Base-by-base conservation (phyloP, 2,113 vertebrate genomes). In the Perca fluviatilis region DNA sequence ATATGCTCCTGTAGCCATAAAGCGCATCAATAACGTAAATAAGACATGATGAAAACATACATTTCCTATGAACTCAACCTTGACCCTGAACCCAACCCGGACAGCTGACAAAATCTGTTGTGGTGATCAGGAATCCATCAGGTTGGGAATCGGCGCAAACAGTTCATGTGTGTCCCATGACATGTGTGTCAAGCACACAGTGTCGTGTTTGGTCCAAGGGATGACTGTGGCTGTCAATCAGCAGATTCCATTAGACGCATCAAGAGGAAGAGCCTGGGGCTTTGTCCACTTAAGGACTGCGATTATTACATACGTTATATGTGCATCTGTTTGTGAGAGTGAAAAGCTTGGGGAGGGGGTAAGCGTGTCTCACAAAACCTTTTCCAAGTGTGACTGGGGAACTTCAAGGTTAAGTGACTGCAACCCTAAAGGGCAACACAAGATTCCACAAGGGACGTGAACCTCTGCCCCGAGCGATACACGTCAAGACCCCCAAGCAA, bases 341-440 rank as follows among this genome's bases (percentile, higher is more conserved):
- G 46, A 68, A 62, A 53, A 30, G 66, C 76, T 23, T 5, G 25
- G 27, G 33, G 56, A 25, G 27, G 30, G 33, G 51, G 50, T 36
- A n/a, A 82, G 74, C 15, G 58, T 46, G 69, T 64, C 57, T 82
- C 77, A 76, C 64, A 46, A 85, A 90, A 68, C 64, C 66, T 86
- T 80, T 86, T 86, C 51, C 30, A 54, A 79, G 88, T 86, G 69
- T 75, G 82, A 90, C 74, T 8, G 11, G 64, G 83, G 74, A 79
- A 85, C 77, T 50, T 88, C 89, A 92, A 92, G 88, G 92, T 94
- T 92, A 91, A 93, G 90, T 86, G 88, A 81, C 73, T 77, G 61
- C 63, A 84, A 86, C 79, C 78, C 84, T 78, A 62, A 82, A 89
- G 85, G 77, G n/a, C 67, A 76, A 80, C 64, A 36, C 51, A 63